Base-by-base conservation (phyloP, 2,888 invertebrate genomes). In the Archips xylosteana region DNA sequence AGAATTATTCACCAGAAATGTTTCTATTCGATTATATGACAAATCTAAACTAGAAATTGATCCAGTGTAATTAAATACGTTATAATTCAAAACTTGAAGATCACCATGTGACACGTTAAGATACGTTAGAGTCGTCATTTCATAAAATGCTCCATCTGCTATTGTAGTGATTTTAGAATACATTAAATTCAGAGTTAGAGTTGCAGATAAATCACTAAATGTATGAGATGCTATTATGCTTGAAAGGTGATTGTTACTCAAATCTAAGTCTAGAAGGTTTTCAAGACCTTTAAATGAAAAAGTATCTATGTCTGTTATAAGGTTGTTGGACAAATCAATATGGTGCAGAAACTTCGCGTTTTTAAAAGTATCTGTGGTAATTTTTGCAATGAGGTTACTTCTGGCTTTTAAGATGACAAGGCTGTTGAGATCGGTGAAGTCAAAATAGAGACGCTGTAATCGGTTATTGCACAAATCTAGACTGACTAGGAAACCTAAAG, bases 131-230 rank as follows among this genome's bases (percentile, higher is more conserved):
- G n/a, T 63, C 0, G 9, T 65, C 70, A 76, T 71, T 4, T 70
- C 69, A n/a, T 64, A 74, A 76, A 78, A 77, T 15, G 71, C 39
- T n/a, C 74, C 9, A 71, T 77, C 70, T 49, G 76, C 70, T 59
- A 75, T 71, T 6, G 45, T 51, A 45, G 42, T 61, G 4, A 75
- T 51, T 61, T 67, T 68, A n/a, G 75, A 73, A 32, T 74, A 63
- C 32, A 57, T 67, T n/a, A 78, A 61, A 54, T 54, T 42, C 12
- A 78, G 70, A 15, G 51, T 4, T 32, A 5, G 12, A n/a, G 77
- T 67, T 5, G 69, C 32, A 65, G 34, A 23, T 34, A 77, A 62
- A 9, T 74, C 76, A 23, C n/a, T 47, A 73, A 77, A 76, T 51
- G 60, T 70, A 49, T 77, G 12, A 9, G 67, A 12, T 9, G 61